Evolutionary conservation across 1,140 invertebrate genomes (phyloP).

Genomic region (Bombus balteatus): DNA sequence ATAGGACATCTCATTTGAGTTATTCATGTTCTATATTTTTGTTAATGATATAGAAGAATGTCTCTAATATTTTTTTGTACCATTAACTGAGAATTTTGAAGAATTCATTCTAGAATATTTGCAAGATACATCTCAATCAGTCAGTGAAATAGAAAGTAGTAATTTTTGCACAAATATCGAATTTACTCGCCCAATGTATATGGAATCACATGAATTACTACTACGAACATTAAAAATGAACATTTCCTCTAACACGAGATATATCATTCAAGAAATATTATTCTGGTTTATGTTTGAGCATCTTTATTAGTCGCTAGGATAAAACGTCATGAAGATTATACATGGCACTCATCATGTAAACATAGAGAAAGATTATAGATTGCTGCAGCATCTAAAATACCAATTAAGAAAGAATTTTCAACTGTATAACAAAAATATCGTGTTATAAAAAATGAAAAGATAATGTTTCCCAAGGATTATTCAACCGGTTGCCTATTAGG

Average conservation of each 20-base stretch:
- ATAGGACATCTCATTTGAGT: background rate
- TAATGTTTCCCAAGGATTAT: constrained; percentile 91
- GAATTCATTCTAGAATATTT: constrained; percentile 58
- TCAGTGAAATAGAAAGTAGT: constrained; percentile 17
- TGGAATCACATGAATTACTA: constrained; percentile 46
- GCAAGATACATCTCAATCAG: constrained; percentile 77
- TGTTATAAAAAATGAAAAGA: constrained; percentile 86
- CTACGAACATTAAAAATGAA: background rate
- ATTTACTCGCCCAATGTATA: constrained; percentile 67
- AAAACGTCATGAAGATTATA: constrained; percentile 96
- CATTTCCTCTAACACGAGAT: constrained; percentile 59
- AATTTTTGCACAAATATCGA: constrained; percentile 68
- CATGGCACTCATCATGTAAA: constrained; percentile 90
- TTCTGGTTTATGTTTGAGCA: constrained; percentile 94
- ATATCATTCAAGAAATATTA: constrained; percentile 93
- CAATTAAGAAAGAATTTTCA: constrained; percentile 88
- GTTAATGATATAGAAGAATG: background rate
- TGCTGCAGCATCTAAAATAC: constrained; percentile 91
- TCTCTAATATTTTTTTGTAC: background rate
- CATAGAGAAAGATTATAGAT: constrained; percentile 97
- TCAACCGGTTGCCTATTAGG: constrained; percentile 94
- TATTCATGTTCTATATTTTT: background rate
- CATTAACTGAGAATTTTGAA: constrained; percentile 60
- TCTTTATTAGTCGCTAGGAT: constrained; percentile 95
- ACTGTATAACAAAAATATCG: constrained; percentile 89